Evolutionary conservation across 2,797 vertebrate species (phyloP).

Genomic region (Pelochelys cantorii): DNA sequence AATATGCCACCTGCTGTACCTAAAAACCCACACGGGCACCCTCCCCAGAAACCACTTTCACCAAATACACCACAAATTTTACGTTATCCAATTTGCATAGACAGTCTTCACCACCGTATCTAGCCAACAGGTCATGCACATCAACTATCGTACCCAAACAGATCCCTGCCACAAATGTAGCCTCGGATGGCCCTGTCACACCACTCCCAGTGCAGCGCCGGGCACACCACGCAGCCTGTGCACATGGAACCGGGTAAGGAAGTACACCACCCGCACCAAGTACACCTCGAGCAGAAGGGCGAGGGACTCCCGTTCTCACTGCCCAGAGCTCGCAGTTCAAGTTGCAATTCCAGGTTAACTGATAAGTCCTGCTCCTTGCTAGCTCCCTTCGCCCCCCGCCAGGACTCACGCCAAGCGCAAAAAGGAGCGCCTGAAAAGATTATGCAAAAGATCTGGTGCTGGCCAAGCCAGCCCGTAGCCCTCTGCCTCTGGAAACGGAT

Average conservation of each 20-base stretch:
- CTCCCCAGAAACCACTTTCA: not conserved
- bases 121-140: not conserved
- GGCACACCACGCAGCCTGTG: not conserved
- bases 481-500: not conserved
- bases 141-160: too few relatives aligned
- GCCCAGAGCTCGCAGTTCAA: not conserved
- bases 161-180: not conserved
- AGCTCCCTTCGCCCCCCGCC: too few relatives aligned
- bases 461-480: not conserved
- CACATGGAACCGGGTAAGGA: not conserved
- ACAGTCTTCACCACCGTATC: too few relatives aligned
- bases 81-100: not conserved
- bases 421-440: not conserved
- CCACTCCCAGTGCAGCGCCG: not conserved
- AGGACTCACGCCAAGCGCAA: not conserved
- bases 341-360: not conserved
- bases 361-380: not conserved
- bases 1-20: not conserved
- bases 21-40: too few relatives aligned
- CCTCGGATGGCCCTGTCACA: not conserved
- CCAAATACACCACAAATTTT: not conserved
- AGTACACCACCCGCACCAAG: not conserved
- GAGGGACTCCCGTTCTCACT: not conserved
- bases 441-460: constrained; percentile 16
- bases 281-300: not conserved